These are phyloP conservation scores for Melanerpes aurifrons DNA, from an alignment of 2,113 vertebrate genomes.

Conservation along the genomic window DNA sequence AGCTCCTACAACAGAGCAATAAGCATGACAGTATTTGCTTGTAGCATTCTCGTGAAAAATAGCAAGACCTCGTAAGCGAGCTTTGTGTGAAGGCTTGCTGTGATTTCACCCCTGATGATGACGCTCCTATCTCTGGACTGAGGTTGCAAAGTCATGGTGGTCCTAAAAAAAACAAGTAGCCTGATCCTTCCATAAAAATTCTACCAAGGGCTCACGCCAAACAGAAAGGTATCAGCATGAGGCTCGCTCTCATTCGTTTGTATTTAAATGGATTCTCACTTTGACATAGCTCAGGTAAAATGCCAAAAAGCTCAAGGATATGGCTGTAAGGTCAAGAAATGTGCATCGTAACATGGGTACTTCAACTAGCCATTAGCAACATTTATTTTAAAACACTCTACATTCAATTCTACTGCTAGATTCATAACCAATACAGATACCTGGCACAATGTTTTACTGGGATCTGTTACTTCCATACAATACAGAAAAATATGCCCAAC, in stretches of 20 bases:
- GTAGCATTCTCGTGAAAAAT: neutral
- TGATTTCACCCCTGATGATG: neutral
- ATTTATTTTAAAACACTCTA: neutral
- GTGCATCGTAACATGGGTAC: neutral
- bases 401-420: neutral
- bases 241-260: neutral
- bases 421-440: neutral
- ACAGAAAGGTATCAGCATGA: neutral
- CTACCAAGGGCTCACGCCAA: neutral
- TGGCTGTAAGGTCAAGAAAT: neutral
- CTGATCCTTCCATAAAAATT: accelerated
- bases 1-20: neutral
- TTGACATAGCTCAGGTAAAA: neutral
- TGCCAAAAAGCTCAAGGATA: neutral
- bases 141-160: neutral
- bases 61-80: neutral
- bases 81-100: neutral
- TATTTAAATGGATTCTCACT: neutral
- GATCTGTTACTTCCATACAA: neutral
- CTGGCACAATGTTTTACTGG: neutral
- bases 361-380: neutral
- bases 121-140: neutral
- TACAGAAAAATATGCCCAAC: neutral
- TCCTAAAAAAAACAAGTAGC: neutral
- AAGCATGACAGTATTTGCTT: neutral